phyloP scores from a whole-genome alignment of 2,113 vertebrate species.

The Castor canadensis region DNA sequence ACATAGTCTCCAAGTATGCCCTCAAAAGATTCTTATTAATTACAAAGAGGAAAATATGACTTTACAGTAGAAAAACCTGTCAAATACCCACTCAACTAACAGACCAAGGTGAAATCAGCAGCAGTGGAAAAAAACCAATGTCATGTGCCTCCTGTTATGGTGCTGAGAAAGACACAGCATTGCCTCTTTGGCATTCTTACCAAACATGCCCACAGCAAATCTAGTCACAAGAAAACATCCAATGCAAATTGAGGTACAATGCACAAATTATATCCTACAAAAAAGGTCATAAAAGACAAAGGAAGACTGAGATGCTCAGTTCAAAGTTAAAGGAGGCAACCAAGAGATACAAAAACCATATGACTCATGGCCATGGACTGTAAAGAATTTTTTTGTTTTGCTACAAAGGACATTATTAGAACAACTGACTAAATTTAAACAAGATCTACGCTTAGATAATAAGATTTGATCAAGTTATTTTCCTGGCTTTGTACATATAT shows the following conservation, averaged over 20 bases:
- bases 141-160: not conserved
- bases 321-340: not conserved
- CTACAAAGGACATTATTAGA: not conserved
- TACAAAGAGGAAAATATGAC: not conserved
- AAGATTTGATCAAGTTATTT: not conserved
- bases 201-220: not conserved
- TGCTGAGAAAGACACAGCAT: not conserved
- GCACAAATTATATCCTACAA: not conserved
- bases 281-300: not conserved
- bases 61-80: not conserved
- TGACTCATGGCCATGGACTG: not conserved
- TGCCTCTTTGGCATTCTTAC: not conserved
- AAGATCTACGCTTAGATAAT: not conserved
- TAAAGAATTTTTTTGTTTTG: not conserved
- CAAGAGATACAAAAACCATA: not conserved
- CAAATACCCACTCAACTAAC: not conserved
- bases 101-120: not conserved
- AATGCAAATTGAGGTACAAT: not conserved
- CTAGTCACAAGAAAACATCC: not conserved
- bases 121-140: not conserved
- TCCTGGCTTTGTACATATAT: not conserved
- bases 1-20: not conserved
- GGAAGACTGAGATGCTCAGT: not conserved
- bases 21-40: constrained; percentile 11
- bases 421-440: not conserved